Evolutionary conservation across 1,140 invertebrate genomes (phyloP).

Genomic region (Patella vulgata): DNA sequence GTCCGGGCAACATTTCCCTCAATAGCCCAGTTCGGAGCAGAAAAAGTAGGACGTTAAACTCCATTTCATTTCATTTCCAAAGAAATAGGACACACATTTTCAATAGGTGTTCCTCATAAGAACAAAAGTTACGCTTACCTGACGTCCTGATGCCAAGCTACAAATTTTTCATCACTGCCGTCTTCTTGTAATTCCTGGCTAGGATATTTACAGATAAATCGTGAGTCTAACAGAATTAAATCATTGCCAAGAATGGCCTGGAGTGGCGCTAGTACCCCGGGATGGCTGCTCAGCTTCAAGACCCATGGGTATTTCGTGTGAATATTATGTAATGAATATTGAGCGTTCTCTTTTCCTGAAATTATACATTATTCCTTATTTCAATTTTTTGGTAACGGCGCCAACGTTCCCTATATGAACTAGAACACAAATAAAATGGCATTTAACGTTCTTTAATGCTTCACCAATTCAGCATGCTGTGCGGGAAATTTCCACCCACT

Average conservation of each 20-base stretch:
- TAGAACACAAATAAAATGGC: too few relatives aligned
- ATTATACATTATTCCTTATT: slow-evolving; percentile 1
- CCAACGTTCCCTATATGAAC: background rate
- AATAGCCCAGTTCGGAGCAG: too few relatives aligned
- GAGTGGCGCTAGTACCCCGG: slow-evolving; percentile 36
- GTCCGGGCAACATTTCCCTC: too few relatives aligned
- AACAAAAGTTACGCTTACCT: too few relatives aligned
- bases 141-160: slow-evolving; percentile 55
- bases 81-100: too few relatives aligned
- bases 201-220: slow-evolving; percentile 55
- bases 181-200: slow-evolving; percentile 8
- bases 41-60: too few relatives aligned
- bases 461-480: too few relatives aligned
- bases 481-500: too few relatives aligned
- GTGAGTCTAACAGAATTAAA: slow-evolving; percentile 46
- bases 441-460: too few relatives aligned
- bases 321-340: slow-evolving; percentile 50
- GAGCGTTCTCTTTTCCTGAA: slow-evolving; percentile 40
- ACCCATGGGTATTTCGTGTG: slow-evolving; percentile 46
- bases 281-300: slow-evolving; percentile 37
- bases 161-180: slow-evolving; percentile 30
- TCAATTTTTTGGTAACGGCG: background rate
- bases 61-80: too few relatives aligned
- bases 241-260: slow-evolving; percentile 41
- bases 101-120: too few relatives aligned